Evolutionary conservation across 2,113 vertebrate species (phyloP).

Genomic region (Tenebrosternarchus preto): DNA sequence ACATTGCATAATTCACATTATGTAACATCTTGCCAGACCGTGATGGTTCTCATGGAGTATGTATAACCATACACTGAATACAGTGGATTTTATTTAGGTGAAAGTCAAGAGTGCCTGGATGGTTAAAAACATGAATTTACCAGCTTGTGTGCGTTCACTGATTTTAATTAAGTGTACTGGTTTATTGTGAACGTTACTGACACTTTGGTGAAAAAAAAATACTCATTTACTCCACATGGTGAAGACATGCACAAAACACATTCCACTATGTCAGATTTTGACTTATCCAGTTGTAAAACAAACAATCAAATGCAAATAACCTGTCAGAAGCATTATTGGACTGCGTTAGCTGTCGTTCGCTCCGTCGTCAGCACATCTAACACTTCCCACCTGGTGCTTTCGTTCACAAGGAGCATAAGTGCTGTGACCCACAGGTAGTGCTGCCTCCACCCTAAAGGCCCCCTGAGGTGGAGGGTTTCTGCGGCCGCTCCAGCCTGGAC

Average conservation of each 20-base stretch:
- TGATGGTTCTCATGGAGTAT: background rate
- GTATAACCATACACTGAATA: background rate
- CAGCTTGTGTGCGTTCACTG: background rate
- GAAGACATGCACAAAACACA: constrained; percentile 1
- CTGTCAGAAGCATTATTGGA: background rate
- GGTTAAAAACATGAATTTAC: background rate
- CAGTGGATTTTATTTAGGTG: background rate
- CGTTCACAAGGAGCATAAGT: background rate
- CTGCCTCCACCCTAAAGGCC: background rate
- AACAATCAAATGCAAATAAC: constrained; percentile 6
- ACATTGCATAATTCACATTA: background rate
- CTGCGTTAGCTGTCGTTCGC: constrained; percentile 9
- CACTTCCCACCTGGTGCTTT: constrained; percentile 26
- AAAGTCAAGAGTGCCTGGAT: too few species aligned
- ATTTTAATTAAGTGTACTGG: background rate
- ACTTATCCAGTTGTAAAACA: background rate
- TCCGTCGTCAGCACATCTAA: background rate
- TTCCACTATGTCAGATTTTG: background rate
- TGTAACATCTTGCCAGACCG: background rate
- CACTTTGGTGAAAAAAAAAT: too few species aligned
- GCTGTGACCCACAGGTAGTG: background rate
- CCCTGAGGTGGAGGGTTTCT: background rate
- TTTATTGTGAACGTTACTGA: too few species aligned
- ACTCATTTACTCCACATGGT: background rate
- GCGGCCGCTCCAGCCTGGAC: too few species aligned